A percentile compares a stretch with the other conserved stretches of the same genome.
phyloP scores from a whole-genome alignment of 2,888 invertebrate genomes.

The Drosophila recens region DNA sequence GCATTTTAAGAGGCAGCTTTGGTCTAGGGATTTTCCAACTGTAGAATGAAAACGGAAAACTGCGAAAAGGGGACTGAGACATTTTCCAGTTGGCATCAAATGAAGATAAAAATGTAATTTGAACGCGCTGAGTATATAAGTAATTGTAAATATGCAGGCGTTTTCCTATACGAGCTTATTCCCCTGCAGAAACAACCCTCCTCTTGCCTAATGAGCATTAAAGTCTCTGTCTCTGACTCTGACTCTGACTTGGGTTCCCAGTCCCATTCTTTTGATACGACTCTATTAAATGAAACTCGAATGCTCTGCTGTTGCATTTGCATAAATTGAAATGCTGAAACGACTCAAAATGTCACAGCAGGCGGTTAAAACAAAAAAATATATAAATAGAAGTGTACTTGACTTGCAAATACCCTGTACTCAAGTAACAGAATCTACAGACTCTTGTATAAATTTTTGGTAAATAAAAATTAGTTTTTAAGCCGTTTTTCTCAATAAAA shows the following conservation, averaged over 20 bases:
- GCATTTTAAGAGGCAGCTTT: conserved; percentile 61
- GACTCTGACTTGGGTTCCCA: background rate
- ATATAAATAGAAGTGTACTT: background rate
- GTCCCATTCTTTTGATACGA: background rate
- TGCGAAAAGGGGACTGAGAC: background rate
- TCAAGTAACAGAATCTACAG: background rate
- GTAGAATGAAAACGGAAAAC: background rate
- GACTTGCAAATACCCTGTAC: background rate
- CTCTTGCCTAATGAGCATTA: conserved; percentile 71
- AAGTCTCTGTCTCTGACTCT: conserved; percentile 43
- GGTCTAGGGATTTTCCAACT: conserved; percentile 15
- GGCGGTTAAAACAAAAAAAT: conserved; percentile 16
- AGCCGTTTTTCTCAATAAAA: too few relatives aligned
- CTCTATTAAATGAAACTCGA: conserved; percentile 17
- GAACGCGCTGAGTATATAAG: conserved; percentile 36
- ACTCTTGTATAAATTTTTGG: too few relatives aligned
- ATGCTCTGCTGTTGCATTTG: conserved; percentile 65
- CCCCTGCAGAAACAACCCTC: background rate
- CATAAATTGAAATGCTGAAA: conserved; percentile 69
- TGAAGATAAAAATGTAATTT: conserved; percentile 54
- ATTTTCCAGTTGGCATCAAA: conserved; percentile 24
- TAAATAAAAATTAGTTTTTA: too few relatives aligned
- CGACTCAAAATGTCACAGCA: conserved; percentile 35
- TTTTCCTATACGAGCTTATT: conserved; percentile 10
- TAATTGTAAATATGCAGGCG: conserved; percentile 54